These are phyloP conservation scores for Acridotheres tristis DNA, from an alignment of 2,797 vertebrate species.

Conservation along the genomic window DNA sequence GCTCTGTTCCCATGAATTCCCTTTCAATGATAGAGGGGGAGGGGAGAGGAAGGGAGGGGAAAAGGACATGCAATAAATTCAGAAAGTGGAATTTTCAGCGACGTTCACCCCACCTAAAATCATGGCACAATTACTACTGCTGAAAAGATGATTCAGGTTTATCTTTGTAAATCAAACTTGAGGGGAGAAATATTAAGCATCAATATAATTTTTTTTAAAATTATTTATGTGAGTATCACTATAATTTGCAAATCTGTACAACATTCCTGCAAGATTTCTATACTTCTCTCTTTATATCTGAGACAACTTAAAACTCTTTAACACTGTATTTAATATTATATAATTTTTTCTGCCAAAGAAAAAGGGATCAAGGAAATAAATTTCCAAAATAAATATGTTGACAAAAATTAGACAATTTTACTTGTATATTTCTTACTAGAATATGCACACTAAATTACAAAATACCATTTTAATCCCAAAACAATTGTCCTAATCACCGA, in stretches of 20 bases:
- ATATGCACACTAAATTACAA: background rate
- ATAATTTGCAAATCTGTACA: background rate
- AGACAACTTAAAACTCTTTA: background rate
- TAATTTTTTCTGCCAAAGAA: background rate
- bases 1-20: background rate
- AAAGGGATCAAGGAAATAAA: background rate
- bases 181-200: background rate
- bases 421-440: background rate
- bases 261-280: background rate
- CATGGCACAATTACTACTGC: background rate
- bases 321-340: background rate
- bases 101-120: background rate
- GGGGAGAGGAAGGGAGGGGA: background rate
- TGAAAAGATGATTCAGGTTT: background rate
- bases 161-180: background rate
- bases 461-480: background rate
- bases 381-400: background rate
- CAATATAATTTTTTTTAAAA: background rate
- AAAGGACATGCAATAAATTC: background rate
- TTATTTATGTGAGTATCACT: background rate
- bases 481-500: background rate
- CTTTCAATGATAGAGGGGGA: background rate
- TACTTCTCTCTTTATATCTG: background rate
- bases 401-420: background rate
- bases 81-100: background rate